Evolutionary conservation across 2,797 vertebrate species (phyloP), one percentile per base, ranked within the genome.

Genomic region (Hippocampus kuda): DNA sequence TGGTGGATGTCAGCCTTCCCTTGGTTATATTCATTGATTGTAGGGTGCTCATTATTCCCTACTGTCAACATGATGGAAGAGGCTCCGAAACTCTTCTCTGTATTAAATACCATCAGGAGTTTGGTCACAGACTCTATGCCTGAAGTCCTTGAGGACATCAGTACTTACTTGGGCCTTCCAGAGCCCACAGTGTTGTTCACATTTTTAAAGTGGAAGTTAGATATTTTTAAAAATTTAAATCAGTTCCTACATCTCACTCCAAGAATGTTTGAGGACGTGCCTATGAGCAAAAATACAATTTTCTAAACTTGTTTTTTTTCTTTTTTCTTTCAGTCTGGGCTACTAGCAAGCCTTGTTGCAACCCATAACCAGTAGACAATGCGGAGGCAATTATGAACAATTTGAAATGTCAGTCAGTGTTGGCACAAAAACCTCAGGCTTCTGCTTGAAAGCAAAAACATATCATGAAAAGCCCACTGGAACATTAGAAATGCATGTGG

Each of bases 1-100:
- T 71, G 70, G 75, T 74, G 73, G 83, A 73, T 68, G 67, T 66
- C 70, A 75, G 54, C 76, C 73, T 75, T 72, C 70, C 74, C 71
- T 84, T 77, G 79, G 76, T 86, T 70, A 70, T 72, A 82, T 82
- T 86, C 84, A 88, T 87, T 85, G 87, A 87, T 85, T 84, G 71
- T 68, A 61, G 79, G 82, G 73, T 69, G 78, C 80, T 90, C 76
- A 85, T 90, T 90, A 87, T 86, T 86, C 80, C 71, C 79, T 77
- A 85, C 76, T 84, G 86, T 83, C 80, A 83, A 75, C 74, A 77
- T 75, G 75, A 84, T 70, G 60, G 77, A 83, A 81, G 65, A 70
- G 71, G 71, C 69, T 79, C 74, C 74, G 69, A 76, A 83, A 79
- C 71, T 74, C 67, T 69, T 66, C 59, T 30, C 62, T 63, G 77